Evolutionary conservation across 2,797 vertebrate species (phyloP).

Genomic region (Potorous gilbertii): DNA sequence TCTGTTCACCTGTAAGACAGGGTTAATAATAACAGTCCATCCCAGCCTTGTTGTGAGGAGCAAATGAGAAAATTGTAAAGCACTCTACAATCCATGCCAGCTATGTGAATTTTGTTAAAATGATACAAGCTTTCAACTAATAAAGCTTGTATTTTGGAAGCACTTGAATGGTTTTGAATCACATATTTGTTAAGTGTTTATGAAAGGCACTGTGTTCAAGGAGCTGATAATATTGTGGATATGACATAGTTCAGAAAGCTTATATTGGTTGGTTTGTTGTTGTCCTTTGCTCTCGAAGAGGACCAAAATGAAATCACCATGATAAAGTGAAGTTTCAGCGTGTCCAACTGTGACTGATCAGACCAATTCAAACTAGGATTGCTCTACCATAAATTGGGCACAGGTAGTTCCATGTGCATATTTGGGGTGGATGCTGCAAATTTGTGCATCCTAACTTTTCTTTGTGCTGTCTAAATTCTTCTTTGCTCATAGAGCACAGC

Average conservation of each 20-base stretch:
- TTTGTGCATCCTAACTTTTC: no score
- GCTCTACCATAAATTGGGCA: no score
- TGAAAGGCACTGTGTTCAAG: background rate
- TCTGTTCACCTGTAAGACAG: background rate
- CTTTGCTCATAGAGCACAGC: no score
- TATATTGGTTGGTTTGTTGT: background rate
- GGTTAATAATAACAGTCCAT: background rate
- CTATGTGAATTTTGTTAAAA: background rate
- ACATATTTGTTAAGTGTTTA: background rate
- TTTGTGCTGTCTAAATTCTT: no score
- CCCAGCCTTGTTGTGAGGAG: background rate
- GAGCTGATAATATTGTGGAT: background rate
- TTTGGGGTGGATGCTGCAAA: no score
- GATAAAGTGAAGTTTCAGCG: no score
- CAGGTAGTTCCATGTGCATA: no score
- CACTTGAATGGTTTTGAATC: constrained; percentile 40
- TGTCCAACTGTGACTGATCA: no score
- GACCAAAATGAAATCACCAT: no score
- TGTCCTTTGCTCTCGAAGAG: no score
- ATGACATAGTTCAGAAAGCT: background rate
- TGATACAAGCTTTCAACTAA: constrained; percentile 43
- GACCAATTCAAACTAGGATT: no score
- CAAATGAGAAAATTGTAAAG: background rate
- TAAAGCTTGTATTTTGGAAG: constrained; percentile 37
- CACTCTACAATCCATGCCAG: background rate